phyloP scores from a whole-genome alignment of 2,113 vertebrate genomes.

The Tichodroma muraria region DNA sequence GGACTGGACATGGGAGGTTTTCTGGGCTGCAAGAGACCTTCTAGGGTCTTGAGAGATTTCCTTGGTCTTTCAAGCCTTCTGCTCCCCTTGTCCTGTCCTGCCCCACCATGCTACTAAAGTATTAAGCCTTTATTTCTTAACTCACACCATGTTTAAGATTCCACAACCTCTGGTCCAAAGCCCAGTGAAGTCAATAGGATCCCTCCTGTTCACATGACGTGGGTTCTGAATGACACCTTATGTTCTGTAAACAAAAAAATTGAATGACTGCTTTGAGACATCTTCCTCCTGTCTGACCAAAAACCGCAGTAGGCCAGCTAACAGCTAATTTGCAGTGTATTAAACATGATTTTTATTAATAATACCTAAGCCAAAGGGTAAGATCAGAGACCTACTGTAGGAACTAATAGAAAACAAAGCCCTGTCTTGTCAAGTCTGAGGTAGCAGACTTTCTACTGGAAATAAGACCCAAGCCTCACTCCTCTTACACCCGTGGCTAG shows the following conservation, averaged over 20 bases:
- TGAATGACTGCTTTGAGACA: background rate
- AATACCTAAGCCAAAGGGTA: background rate
- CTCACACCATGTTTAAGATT: background rate
- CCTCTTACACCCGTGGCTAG: background rate
- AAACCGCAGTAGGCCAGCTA: background rate
- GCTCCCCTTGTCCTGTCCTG: background rate
- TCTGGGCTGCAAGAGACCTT: background rate
- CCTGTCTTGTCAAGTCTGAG: background rate
- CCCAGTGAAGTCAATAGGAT: background rate
- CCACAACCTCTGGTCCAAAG: background rate
- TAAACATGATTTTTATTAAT: background rate
- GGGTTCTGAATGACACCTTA: background rate
- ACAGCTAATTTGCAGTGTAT: background rate
- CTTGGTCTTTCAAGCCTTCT: background rate
- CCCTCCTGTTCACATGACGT: background rate
- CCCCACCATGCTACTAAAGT: background rate
- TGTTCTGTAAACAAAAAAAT: background rate
- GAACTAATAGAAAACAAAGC: background rate
- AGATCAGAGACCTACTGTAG: background rate
- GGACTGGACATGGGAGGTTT: background rate
- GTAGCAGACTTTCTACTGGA: background rate
- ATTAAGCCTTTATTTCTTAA: background rate
- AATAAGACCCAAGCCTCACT: background rate
- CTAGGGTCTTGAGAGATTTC: background rate
- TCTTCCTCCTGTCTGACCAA: background rate